Evolutionary conservation across 1,140 invertebrate species (phyloP).

Genomic region (Cydia strobilella): DNA sequence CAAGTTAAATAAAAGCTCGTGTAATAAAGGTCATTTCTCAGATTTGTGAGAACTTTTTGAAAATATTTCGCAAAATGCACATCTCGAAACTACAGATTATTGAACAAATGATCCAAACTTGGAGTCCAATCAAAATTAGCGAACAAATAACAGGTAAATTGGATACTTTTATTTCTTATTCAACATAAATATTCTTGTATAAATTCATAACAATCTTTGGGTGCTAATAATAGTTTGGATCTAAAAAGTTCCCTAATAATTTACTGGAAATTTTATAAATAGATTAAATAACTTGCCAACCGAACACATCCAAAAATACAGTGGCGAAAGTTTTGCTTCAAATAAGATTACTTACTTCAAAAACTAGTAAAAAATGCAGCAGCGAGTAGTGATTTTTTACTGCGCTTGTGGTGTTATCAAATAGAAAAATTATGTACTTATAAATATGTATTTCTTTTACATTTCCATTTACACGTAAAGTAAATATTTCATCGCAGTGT

Average conservation of each 20-base stretch:
- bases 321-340: conserved; percentile 49
- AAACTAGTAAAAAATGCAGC: conserved; percentile 26
- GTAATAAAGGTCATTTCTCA: too few relatives aligned
- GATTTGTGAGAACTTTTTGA: too few relatives aligned
- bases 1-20: too few relatives aligned
- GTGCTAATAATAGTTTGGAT: conserved; percentile 76
- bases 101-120: conserved; percentile 59
- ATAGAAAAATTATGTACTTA: too few relatives aligned
- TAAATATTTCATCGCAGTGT: too few relatives aligned
- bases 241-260: conserved; percentile 67
- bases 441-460: too few relatives aligned
- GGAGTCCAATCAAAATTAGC: conserved; percentile 56
- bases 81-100: neutral
- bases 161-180: conserved; percentile 78
- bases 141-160: conserved; percentile 52
- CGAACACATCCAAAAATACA: conserved; percentile 50
- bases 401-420: too few relatives aligned
- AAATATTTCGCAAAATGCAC: neutral
- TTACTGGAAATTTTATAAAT: conserved; percentile 50
- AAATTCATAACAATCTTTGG: conserved; percentile 80
- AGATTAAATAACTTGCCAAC: conserved; percentile 63
- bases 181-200: conserved; percentile 80
- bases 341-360: conserved; percentile 8
- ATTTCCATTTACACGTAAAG: too few relatives aligned
- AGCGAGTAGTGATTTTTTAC: too few relatives aligned